Percentiles rank a stretch among this genome's conserved stretches.
phyloP scores from a whole-genome alignment of 2,888 invertebrate genomes.

The Zonitis immaculata region DNA sequence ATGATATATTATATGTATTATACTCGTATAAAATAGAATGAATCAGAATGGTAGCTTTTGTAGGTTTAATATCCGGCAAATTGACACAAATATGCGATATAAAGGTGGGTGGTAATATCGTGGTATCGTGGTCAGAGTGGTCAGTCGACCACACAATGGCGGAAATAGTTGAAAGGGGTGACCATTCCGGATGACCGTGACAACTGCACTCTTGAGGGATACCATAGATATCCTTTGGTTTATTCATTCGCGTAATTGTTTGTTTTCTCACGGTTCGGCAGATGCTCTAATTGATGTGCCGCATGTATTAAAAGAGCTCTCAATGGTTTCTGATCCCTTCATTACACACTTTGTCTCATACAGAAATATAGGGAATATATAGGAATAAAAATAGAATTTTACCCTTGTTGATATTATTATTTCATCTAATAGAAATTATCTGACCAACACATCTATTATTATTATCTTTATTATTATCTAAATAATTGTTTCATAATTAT shows the following conservation, averaged over 20 bases:
- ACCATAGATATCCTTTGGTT: slow-evolving; percentile 26
- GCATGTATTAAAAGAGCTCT: slow-evolving; percentile 46
- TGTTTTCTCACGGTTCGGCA: slow-evolving; percentile 50
- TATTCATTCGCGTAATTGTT: slow-evolving; percentile 47
- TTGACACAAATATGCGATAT: slow-evolving; percentile 41
- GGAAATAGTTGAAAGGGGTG: slow-evolving; percentile 33
- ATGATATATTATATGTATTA: no score
- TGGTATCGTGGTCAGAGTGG: slow-evolving; percentile 31
- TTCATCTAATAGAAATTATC: slow-evolving; percentile 40
- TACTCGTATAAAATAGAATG: slow-evolving; percentile 27
- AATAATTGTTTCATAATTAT: slow-evolving; percentile 2
- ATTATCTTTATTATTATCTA: not conserved
- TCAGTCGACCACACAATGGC: slow-evolving; percentile 27
- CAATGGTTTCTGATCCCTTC: slow-evolving; percentile 42
- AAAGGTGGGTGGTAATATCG: slow-evolving; percentile 26
- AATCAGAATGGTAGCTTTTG: slow-evolving; percentile 35
- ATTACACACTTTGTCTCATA: slow-evolving; percentile 38
- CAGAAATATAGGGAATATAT: slow-evolving; percentile 44
- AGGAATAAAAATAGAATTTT: slow-evolving; percentile 42
- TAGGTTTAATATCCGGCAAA: slow-evolving; percentile 43
- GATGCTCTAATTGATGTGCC: slow-evolving; percentile 49
- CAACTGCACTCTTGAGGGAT: slow-evolving; percentile 47
- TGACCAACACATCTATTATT: slow-evolving; percentile 29
- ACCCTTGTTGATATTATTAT: slow-evolving; percentile 41
- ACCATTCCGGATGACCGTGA: slow-evolving; percentile 44